phyloP scores from a whole-genome alignment of 1,140 invertebrate genomes.

The Chrysoperla carnea region DNA sequence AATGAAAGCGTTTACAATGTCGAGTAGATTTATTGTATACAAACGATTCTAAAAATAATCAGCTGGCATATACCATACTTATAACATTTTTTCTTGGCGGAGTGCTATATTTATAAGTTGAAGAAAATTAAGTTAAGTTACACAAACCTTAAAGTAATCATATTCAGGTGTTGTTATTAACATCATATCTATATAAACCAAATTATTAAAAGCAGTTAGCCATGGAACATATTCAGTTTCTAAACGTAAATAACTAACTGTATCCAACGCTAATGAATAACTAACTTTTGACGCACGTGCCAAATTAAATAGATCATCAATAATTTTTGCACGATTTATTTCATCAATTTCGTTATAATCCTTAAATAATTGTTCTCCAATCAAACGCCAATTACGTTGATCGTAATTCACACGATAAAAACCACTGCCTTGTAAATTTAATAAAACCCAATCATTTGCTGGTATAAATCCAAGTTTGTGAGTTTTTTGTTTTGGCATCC shows the following conservation, averaged over 20 bases:
- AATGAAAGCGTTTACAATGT: too few relatives aligned
- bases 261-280: slow-evolving; percentile 30
- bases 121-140: too few relatives aligned
- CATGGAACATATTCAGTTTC: slow-evolving; percentile 48
- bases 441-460: slow-evolving; percentile 55
- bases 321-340: slow-evolving; percentile 39
- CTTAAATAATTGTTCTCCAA: slow-evolving; percentile 23
- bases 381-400: slow-evolving; percentile 27
- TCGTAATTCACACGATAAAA: slow-evolving; percentile 50
- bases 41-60: too few relatives aligned
- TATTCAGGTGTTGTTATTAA: not conserved
- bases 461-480: too few relatives aligned
- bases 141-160: not conserved
- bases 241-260: slow-evolving; percentile 34
- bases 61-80: too few relatives aligned
- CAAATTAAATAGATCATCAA: slow-evolving; percentile 30
- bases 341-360: slow-evolving; percentile 27
- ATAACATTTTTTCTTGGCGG: too few relatives aligned
- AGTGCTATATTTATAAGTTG: too few relatives aligned
- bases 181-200: slow-evolving; percentile 14
- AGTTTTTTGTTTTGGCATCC: too few relatives aligned
- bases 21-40: too few relatives aligned
- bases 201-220: slow-evolving; percentile 34
- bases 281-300: slow-evolving; percentile 22
- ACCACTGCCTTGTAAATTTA: slow-evolving; percentile 58